Conservation (phyloP, 1,140 invertebrate species). For the Anastatus disparis region DNA sequence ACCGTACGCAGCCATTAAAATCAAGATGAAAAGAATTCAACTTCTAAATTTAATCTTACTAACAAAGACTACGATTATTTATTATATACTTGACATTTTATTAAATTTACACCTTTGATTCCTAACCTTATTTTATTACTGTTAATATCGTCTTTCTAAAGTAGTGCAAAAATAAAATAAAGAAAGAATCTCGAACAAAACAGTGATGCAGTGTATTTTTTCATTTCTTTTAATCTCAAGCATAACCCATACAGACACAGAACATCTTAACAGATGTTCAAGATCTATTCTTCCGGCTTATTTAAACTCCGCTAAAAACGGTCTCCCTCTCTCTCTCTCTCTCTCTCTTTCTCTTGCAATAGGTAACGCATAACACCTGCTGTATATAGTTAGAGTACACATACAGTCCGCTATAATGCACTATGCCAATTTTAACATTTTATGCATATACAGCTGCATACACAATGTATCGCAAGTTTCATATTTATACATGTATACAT, state of each 20-base stretch:
- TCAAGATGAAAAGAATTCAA: too few relatives aligned
- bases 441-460: background rate
- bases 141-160: background rate
- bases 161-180: background rate
- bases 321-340: too few relatives aligned
- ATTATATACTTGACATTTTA: background rate
- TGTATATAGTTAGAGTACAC: too few relatives aligned
- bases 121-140: too few relatives aligned
- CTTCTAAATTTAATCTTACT: too few relatives aligned
- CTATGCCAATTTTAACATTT: slow-evolving; percentile 5
- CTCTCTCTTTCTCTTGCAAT: too few relatives aligned
- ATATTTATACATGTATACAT: too few relatives aligned
- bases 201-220: too few relatives aligned
- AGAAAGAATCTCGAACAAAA: background rate
- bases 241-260: background rate
- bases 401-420: background rate
- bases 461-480: background rate
- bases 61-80: too few relatives aligned
- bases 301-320: slow-evolving; percentile 39
- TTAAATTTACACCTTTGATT: background rate
- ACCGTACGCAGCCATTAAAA: too few relatives aligned
- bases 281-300: slow-evolving; percentile 45
- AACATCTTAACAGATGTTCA: slow-evolving; percentile 12
- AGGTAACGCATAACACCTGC: slow-evolving; percentile 58
- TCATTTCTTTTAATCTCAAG: too few relatives aligned